Base-by-base conservation (phyloP, 1,140 invertebrate species). In the Octopus sinensis region DNA sequence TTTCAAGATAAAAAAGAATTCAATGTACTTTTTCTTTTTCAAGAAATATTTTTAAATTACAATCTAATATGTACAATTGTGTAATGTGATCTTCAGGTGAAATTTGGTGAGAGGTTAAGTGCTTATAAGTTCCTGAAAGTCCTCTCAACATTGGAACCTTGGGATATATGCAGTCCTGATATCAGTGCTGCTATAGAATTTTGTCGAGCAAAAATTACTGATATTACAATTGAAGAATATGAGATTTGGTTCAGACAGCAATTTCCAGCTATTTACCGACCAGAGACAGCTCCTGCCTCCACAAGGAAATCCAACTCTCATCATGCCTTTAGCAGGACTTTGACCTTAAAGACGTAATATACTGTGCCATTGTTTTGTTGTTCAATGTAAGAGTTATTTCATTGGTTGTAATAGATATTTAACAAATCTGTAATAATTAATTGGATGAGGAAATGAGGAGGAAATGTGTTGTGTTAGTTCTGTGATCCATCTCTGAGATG, bases 81-180 rank as follows among this genome's bases (percentile, higher is more conserved):
- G 30, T 43, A 43, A 43, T 43, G 30, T 43, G 1, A 43, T 3
- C 1, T 43, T 43, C 30, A 91, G 90, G 85, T 90, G 80, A 88
- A 90, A 81, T 86, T 86, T 51, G 84, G 86, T 54, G 85, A 86
- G n/a, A 88, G 87, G 56, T 83, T 86, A 52, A 89, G 88, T 75
- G 86, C 86, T 9, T 86, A 86, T 75, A 89, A 89, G 78, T 90
- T 90, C 79, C 81, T 90, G 13, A 88, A 88, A 79, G 88, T 90
- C 23, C 86, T 90, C 43, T 85, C 86, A 54, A 79, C 82, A 6
- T 83, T 90, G 0, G 82, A 88, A 13, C 85, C 87, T 51, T 91
- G 90, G 90, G 90, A 91, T 81, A 89, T 91, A 54, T 90, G 90
- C 79, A 86, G 85, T 73, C 90, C 90, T 4, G 89, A 91, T 77